These are phyloP conservation scores for Cottoperca gobio DNA, from an alignment of 2,797 vertebrate genomes.

Conservation along the genomic window DNA sequence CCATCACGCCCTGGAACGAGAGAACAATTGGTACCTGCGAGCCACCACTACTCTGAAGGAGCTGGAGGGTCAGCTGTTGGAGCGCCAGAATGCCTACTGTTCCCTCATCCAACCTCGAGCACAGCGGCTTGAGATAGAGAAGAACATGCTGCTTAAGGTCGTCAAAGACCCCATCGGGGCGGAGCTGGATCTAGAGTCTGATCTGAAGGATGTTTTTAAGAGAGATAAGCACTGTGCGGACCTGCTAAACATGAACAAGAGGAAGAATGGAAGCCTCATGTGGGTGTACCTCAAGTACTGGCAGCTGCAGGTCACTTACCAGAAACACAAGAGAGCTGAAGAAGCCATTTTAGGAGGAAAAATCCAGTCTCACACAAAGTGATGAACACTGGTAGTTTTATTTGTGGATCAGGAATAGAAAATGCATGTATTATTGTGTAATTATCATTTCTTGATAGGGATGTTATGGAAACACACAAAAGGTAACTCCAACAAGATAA, in stretches of 20 bases:
- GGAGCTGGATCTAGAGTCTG: conserved; percentile 87
- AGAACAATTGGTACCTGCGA: conserved; percentile 86
- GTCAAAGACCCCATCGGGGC: conserved; percentile 85
- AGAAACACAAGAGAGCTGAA: conserved; percentile 90
- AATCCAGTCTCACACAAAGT: conserved; percentile 52
- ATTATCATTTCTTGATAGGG: conserved; percentile 20
- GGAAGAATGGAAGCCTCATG: conserved; percentile 94
- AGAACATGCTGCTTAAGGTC: conserved; percentile 88
- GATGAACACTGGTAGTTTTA: conserved; percentile 42
- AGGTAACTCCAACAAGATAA: not conserved
- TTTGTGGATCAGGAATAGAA: conserved; percentile 32
- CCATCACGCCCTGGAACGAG: conserved; percentile 82
- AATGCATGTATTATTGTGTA: conserved; percentile 24
- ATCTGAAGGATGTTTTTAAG: conserved; percentile 93
- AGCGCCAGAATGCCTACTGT: conserved; percentile 93
- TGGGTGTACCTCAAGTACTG: conserved; percentile 97
- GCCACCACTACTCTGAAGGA: conserved; percentile 86
- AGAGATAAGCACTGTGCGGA: conserved; percentile 92
- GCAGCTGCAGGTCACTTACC: conserved; percentile 89
- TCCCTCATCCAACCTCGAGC: conserved; percentile 86
- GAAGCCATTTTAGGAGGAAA: conserved; percentile 79
- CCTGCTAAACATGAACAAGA: conserved; percentile 88
- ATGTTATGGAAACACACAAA: conserved; percentile 29
- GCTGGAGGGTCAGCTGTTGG: conserved; percentile 88
- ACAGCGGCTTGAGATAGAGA: conserved; percentile 91